Evolutionary conservation across 2,797 vertebrate genomes (phyloP), one percentile per base, ranked within the genome.

Genomic region (Diplodus sargus): DNA sequence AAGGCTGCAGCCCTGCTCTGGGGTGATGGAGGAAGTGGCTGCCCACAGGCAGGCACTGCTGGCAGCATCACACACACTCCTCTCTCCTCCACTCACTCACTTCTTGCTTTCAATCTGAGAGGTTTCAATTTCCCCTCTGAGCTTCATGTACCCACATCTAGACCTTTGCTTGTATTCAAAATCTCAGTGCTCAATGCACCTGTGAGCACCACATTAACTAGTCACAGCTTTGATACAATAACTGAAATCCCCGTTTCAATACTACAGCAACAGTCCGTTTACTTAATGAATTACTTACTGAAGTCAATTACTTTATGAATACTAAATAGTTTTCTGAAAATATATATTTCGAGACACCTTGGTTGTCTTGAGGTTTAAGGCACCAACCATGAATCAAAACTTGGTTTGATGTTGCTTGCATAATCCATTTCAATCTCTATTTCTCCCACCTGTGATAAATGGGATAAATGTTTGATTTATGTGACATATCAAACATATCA

Each of bases 11-110:
- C 45, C 52, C 74, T 28, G 85, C 83, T 81, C 77, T 70, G 64
- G 49, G 84, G 68, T 34, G 9, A 70, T 70, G 78, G 85, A 93
- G 92, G 92, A 93, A 93, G 92, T 91, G 89, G 89, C 85, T 81
- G 87, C 70, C 92, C 90, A 85, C 90, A 93, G 87, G 85, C 90
- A 86, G 87, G 82, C 90, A 79, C 80, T 86, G 75, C 90, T 92
- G 91, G 90, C 91, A 91, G 64, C 71, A 63, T 81, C 88, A 81
- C 83, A 85, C 81, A 79, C 83, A 69, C 77, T 54, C 65, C 68
- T 80, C 78, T 85, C 79, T 64, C 52, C 54, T 51, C 72, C 74
- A 67, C 63, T 70, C 58, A 14, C n/a, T 75, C 67, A 4, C 69
- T 52, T 64, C 64, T 70, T 39, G 30, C 65, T 73, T 70, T 76